Percentiles rank a stretch among this genome's conserved stretches.
Conservation (phyloP, 2,888 invertebrate genomes). For the Lydus trimaculatus region DNA sequence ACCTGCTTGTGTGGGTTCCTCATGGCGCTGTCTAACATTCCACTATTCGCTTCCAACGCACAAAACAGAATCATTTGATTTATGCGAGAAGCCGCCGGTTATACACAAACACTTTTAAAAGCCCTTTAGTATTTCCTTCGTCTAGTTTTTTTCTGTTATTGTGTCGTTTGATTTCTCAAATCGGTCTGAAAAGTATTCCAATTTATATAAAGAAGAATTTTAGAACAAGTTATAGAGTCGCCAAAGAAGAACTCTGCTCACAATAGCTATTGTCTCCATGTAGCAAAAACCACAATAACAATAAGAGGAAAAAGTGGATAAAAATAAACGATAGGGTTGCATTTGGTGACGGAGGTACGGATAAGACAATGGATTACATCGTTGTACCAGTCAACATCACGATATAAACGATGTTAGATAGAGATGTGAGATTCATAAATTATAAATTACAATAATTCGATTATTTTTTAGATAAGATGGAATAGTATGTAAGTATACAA, state of each 20-base stretch:
- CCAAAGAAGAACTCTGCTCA: not conserved
- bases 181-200: not conserved
- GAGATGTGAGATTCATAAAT: constrained; percentile 4
- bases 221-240: not conserved
- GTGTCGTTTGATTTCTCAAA: not conserved
- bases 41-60: constrained; percentile 45
- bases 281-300: not conserved
- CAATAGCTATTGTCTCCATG: not conserved
- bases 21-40: constrained; percentile 46
- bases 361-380: constrained; percentile 7
- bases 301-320: not conserved
- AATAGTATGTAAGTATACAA: not conserved
- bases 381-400: constrained; percentile 1
- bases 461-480: not conserved
- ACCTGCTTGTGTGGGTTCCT: constrained; percentile 50
- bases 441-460: not conserved
- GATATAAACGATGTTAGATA: constrained; percentile 7
- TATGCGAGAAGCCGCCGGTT: constrained; percentile 28
- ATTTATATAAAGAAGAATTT: not conserved
- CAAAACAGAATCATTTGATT: constrained; percentile 35
- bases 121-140: not conserved
- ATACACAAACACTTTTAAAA: not conserved
- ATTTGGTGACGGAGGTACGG: not conserved
- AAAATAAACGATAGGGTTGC: not conserved
- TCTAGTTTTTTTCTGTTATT: too few relatives aligned